Percentiles rank a stretch among this genome's conserved stretches.
Conservation (phyloP, 2,113 vertebrate genomes). For the Corydoras maculifer region DNA sequence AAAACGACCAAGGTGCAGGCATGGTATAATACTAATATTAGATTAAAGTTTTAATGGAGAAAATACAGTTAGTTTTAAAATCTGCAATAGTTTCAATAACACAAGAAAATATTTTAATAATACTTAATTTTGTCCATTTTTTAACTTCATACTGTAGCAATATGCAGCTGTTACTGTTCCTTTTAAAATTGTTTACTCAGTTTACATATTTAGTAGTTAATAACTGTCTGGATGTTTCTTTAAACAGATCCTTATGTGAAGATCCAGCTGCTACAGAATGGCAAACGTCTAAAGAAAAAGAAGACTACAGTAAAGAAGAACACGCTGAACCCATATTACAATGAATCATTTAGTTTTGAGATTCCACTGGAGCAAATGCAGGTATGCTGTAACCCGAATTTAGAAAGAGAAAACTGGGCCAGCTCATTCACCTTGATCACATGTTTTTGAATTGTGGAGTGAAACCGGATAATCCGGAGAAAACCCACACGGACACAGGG, state of each 20-base stretch:
- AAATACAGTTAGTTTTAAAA: slow-evolving; percentile 3
- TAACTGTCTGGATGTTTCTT: slow-evolving; percentile 8
- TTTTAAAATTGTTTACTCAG: not conserved
- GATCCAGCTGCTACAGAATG: slow-evolving; percentile 94
- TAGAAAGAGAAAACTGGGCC: not conserved
- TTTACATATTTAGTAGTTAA: not conserved
- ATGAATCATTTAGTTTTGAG: slow-evolving; percentile 98
- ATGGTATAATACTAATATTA: not conserved
- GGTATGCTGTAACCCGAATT: slow-evolving; percentile 57
- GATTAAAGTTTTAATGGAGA: not conserved
- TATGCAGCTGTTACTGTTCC: not conserved
- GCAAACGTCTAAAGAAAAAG: slow-evolving; percentile 97
- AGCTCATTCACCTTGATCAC: too few species aligned
- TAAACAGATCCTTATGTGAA: slow-evolving; percentile 92
- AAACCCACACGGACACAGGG: too few species aligned
- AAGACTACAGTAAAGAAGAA: slow-evolving; percentile 99
- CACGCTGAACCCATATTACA: slow-evolving; percentile 95
- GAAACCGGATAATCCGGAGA: not conserved
- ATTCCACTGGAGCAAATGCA: slow-evolving; percentile 97
- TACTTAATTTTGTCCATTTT: not conserved
- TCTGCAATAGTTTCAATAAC: not conserved
- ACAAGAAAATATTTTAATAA: slow-evolving; percentile 3
- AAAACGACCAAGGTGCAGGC: not conserved
- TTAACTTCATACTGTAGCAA: too few species aligned
- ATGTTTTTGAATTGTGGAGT: not conserved